Conservation (phyloP, 2,888 invertebrate species). For the Nesidiocoris tenuis region DNA sequence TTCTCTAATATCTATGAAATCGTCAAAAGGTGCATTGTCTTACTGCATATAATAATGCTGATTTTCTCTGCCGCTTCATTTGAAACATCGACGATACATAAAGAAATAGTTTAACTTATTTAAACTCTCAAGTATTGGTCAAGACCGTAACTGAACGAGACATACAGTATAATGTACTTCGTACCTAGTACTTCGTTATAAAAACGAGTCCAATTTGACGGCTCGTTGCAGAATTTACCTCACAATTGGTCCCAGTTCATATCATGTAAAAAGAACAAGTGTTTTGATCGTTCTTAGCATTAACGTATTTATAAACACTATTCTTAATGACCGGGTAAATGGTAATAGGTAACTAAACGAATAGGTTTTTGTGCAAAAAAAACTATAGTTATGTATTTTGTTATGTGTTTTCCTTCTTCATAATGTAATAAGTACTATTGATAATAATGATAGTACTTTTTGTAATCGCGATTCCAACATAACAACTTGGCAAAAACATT, state of each 20-base stretch:
- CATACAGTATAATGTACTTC: too few relatives aligned
- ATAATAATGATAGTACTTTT: neutral
- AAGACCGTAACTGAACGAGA: too few relatives aligned
- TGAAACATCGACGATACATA: too few relatives aligned
- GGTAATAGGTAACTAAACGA: conserved; percentile 46
- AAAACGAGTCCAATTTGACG: too few relatives aligned
- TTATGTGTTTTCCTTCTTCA: conserved; percentile 47
- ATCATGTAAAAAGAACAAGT: conserved; percentile 45
- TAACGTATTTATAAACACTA: conserved; percentile 40
- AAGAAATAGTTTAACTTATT: too few relatives aligned
- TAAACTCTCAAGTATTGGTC: too few relatives aligned
- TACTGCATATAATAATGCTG: too few relatives aligned
- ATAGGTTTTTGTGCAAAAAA: conserved; percentile 47
- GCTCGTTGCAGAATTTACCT: conserved; percentile 32
- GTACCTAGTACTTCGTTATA: too few relatives aligned
- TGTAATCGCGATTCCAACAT: conserved; percentile 40
- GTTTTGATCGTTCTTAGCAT: conserved; percentile 41
- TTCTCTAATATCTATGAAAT: too few relatives aligned
- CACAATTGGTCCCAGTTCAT: conserved; percentile 46
- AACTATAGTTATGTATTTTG: conserved; percentile 47
- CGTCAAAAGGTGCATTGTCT: too few relatives aligned
- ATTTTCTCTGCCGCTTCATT: too few relatives aligned
- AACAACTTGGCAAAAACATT: conserved; percentile 47
- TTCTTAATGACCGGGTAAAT: conserved; percentile 46
- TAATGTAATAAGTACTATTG: conserved; percentile 32